These are phyloP conservation scores for Gnatocerus cornutus DNA, from an alignment of 2,888 invertebrate genomes.

Conservation along the genomic window DNA sequence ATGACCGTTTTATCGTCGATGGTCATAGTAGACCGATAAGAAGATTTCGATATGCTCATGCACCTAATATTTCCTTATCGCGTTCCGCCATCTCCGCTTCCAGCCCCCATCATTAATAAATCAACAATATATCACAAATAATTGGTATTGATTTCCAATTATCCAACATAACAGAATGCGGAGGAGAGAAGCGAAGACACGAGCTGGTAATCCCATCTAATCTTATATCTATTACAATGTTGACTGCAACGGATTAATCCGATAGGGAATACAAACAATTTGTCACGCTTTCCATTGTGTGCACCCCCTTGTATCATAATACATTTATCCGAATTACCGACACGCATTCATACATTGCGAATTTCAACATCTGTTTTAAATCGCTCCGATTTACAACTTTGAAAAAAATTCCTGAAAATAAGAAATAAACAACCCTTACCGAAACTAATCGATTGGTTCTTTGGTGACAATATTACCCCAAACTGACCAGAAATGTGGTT, in stretches of 20 bases:
- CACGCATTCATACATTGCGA: conserved; percentile 46
- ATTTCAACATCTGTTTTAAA: conserved; percentile 44
- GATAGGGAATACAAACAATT: conserved; percentile 69
- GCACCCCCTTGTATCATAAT: conserved; percentile 65
- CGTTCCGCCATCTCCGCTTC: not conserved
- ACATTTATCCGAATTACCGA: conserved; percentile 67
- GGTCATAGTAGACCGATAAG: conserved; percentile 8
- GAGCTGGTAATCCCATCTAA: conserved; percentile 63
- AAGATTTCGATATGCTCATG: conserved; percentile 14
- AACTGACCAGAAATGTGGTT: conserved; percentile 61
- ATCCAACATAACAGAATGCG: conserved; percentile 57
- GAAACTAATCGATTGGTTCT: conserved; percentile 60
- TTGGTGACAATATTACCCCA: conserved; percentile 57
- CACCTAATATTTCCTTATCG: conserved; percentile 36
- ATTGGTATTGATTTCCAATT: conserved; percentile 68
- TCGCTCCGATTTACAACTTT: conserved; percentile 1
- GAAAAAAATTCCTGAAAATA: conserved; percentile 2
- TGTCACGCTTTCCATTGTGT: conserved; percentile 68
- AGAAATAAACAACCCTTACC: conserved; percentile 49
- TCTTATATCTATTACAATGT: conserved; percentile 70
- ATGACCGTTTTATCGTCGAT: conserved; percentile 12
- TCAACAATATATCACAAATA: conserved; percentile 66
- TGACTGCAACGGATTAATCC: conserved; percentile 69
- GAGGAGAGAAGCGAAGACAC: conserved; percentile 50
- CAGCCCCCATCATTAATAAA: conserved; percentile 62